Evolutionary conservation across 2,888 invertebrate species (phyloP).

Genomic region (Eubasilissa splendida): DNA sequence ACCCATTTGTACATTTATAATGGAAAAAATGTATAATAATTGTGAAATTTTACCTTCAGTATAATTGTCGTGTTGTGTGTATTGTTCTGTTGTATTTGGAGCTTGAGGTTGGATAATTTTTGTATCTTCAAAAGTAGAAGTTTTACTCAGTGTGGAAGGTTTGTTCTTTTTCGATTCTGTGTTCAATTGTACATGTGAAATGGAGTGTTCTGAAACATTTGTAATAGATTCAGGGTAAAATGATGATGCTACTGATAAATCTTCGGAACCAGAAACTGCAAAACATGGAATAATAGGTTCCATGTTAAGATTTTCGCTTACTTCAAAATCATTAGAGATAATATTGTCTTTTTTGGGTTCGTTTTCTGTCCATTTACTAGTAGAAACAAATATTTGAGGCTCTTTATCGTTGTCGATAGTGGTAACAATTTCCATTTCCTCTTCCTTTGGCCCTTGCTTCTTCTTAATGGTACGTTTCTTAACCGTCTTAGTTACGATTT

Average conservation of each 20-base stretch:
- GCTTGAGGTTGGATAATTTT: slow-evolving; percentile 37
- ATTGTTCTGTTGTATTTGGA: slow-evolving; percentile 43
- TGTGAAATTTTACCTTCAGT: slow-evolving; percentile 48
- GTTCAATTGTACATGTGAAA: slow-evolving; percentile 38
- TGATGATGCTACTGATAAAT: not conserved
- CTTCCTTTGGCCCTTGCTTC: slow-evolving; percentile 60
- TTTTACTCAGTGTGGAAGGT: slow-evolving; percentile 42
- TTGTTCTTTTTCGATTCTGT: slow-evolving; percentile 40
- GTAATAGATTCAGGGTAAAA: slow-evolving; percentile 12
- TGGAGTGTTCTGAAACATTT: slow-evolving; percentile 20
- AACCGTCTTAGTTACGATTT: slow-evolving; percentile 31
- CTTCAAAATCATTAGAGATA: not conserved
- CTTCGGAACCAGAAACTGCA: not conserved
- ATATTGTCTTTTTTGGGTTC: no score
- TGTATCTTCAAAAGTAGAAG: slow-evolving; percentile 34
- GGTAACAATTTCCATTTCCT: slow-evolving; percentile 61
- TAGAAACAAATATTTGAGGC: slow-evolving; percentile 63
- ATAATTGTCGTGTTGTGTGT: slow-evolving; percentile 41
- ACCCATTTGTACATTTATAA: not conserved
- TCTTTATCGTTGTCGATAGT: slow-evolving; percentile 62
- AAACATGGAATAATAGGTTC: slow-evolving; percentile 9
- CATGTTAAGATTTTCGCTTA: not conserved
- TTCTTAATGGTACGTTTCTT: slow-evolving; percentile 61
- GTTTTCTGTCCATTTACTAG: not conserved
- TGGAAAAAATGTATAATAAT: not conserved